phyloP scores from a whole-genome alignment of 2,113 vertebrate species.

The Numenius arquata region DNA sequence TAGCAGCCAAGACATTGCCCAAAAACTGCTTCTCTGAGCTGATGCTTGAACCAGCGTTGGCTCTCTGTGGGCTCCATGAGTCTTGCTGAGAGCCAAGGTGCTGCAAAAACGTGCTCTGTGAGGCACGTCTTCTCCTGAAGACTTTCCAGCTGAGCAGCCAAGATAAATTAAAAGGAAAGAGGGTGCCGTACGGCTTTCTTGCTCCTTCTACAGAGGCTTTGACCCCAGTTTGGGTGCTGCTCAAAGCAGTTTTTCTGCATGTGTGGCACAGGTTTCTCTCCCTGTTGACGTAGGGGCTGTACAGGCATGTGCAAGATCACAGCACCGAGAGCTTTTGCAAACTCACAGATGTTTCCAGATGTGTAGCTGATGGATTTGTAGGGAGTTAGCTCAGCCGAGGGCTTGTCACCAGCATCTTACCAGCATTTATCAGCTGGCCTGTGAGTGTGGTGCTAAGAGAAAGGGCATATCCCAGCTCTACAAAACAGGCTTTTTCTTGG shows the following conservation, averaged over 20 bases:
- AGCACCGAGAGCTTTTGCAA: neutral
- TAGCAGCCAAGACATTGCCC: neutral
- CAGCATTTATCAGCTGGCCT: neutral
- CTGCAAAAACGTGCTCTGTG: neutral
- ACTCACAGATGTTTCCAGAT: neutral
- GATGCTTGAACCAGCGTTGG: neutral
- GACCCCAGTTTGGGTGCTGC: accelerated
- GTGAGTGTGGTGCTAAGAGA: neutral
- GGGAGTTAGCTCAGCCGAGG: neutral
- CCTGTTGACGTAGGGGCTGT: neutral
- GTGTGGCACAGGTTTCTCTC: neutral
- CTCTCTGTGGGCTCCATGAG: neutral
- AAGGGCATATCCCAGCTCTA: neutral
- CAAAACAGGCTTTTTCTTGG: neutral
- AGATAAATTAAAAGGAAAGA: neutral
- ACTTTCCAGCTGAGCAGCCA: neutral
- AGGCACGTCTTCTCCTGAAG: neutral
- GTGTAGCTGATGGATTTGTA: neutral
- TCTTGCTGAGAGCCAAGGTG: neutral
- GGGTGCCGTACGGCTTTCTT: neutral
- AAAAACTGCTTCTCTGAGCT: neutral
- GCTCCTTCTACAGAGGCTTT: neutral
- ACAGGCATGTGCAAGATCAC: accelerated
- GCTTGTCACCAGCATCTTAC: neutral
- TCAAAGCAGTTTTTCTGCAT: neutral